Evolutionary conservation across 2,888 invertebrate genomes (phyloP), one percentile per base, ranked within the genome.

Genomic region (Deroplatys truncata): DNA sequence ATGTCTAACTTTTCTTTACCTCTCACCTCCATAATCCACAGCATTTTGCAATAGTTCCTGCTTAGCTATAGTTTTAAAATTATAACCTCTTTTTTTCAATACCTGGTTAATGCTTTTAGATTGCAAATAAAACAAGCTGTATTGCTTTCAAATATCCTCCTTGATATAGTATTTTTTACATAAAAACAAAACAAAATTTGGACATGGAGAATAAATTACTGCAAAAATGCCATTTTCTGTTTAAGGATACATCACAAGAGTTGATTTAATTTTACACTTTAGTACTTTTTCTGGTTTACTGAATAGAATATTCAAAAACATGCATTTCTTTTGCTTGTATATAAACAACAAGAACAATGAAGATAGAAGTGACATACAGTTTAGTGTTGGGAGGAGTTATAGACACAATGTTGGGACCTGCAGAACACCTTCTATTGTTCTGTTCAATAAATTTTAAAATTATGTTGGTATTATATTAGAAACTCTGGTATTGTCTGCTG

Each of bases 341-440:
- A 85, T 86, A 86, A 90, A 90, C 90, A 90, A 90, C 88, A 84
- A 86, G 88, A 88, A 90, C 88, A 49, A 88, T 88, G 85, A 88
- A 88, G 86, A 72, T 72, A 72, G 56, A 72, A 72, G 56, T 72
- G 56, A 72, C 56, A 72, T 72, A 72, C 20, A 72, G 56, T 72
- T 72, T 72, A 72, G 56, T 25, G 7, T 72, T 72, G 56, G 56
- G 56, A 72, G 56, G 56, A 72, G 56, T 72, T 72, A 72, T 25
- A 72, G 25, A 72, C 56, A 72, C 56, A 72, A 72, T 72, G 56
- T 72, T 72, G 56, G 56, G 56, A 72, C 56, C 56, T 72, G 56
- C 56, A 20, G 20, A 72, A 72, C 56, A 72, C 25, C 25, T 20
- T 72, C 56, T 72, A 43, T 43, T 43, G 43, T 43, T 43, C 13